Conservation (phyloP, 2,113 vertebrate species). For the Nesogale talazaci region DNA sequence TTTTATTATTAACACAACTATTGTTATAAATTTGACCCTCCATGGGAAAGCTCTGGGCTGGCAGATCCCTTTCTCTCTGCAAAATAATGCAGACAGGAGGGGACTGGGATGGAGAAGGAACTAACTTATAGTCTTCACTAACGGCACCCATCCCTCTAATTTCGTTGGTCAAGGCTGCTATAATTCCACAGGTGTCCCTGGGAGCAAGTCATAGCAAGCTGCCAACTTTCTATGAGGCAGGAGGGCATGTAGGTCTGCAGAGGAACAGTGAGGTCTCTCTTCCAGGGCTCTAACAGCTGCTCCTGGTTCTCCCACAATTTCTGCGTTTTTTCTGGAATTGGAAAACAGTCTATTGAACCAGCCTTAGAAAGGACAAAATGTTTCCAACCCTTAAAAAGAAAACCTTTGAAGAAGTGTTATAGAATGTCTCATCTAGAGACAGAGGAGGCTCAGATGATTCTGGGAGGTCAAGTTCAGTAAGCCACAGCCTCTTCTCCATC, state of each 20-base stretch:
- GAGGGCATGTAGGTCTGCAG: neutral
- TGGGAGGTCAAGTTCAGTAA: neutral
- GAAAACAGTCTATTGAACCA: neutral
- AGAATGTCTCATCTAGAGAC: neutral
- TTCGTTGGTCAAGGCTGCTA: neutral
- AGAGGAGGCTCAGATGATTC: neutral
- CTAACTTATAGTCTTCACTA: neutral
- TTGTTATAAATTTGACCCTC: neutral
- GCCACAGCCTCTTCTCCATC: neutral
- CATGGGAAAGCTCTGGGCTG: neutral
- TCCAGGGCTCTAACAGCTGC: neutral
- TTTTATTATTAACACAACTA: neutral
- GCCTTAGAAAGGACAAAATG: conserved; percentile 17
- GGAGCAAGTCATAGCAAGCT: neutral
- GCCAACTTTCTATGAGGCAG: neutral
- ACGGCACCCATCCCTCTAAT: neutral
- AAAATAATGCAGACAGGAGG: neutral
- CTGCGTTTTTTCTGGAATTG: conserved; percentile 22
- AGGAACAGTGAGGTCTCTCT: neutral
- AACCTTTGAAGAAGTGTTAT: neutral
- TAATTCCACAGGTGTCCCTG: neutral
- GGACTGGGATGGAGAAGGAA: neutral
- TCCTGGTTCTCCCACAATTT: neutral
- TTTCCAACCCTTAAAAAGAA: conserved; percentile 7
- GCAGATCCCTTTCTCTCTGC: neutral